Percentiles rank a stretch among this genome's conserved stretches.
Conservation (phyloP, 2,888 invertebrate genomes). For the Stramonita haemastoma region DNA sequence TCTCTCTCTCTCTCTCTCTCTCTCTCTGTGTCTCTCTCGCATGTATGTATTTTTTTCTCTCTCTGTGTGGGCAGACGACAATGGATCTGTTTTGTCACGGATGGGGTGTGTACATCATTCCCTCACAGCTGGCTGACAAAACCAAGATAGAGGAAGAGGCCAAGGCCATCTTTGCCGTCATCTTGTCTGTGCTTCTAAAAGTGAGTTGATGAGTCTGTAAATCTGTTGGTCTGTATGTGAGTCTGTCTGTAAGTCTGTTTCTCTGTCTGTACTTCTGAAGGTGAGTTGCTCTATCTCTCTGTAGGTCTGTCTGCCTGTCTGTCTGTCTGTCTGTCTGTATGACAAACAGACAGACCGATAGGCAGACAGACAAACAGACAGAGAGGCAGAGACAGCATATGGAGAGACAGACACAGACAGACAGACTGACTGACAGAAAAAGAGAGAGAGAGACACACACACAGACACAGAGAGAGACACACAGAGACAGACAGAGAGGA, state of each 20-base stretch:
- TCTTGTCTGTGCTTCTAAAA: slow-evolving; percentile 40
- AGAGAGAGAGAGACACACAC: no score
- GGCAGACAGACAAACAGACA: no score
- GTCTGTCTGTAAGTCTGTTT: not conserved
- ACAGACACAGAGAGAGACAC: no score
- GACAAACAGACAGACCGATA: no score
- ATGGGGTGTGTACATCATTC: slow-evolving; percentile 42
- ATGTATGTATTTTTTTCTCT: not conserved
- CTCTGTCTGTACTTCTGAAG: not conserved
- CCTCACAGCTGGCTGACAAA: slow-evolving; percentile 42
- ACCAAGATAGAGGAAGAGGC: slow-evolving; percentile 44
- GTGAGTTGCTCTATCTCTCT: not conserved
- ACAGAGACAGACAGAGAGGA: no score
- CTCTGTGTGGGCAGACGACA: slow-evolving; percentile 31
- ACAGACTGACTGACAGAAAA: no score
- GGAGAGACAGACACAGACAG: no score
- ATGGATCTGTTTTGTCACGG: slow-evolving; percentile 32
- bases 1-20: not conserved
- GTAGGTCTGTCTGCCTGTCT: not conserved
- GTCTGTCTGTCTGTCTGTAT: not conserved
- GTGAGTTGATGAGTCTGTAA: slow-evolving; percentile 22
- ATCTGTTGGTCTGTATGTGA: not conserved
- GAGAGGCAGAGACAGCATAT: no score
- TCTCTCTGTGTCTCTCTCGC: not conserved
- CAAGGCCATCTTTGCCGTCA: slow-evolving; percentile 27